Percentiles rank a stretch among this genome's conserved stretches.
Evolutionary conservation across 2,113 vertebrate genomes (phyloP).

Genomic region (Eonycteris spelaea): DNA sequence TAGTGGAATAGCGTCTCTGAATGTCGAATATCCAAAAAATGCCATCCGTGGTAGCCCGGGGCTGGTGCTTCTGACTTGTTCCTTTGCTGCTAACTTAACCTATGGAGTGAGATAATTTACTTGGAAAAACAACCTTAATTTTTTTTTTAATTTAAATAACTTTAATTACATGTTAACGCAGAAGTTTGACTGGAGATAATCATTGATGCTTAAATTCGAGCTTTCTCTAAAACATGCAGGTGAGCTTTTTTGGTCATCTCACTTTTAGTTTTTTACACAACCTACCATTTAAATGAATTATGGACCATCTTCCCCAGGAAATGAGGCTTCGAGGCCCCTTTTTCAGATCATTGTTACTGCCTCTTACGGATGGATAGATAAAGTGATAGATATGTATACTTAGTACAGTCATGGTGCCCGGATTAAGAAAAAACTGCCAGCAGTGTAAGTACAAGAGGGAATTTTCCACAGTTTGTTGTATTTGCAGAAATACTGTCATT

Average conservation of each 20-base stretch:
- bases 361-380: neutral
- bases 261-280: neutral
- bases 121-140: neutral
- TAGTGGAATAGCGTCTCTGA: neutral
- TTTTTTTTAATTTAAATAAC: neutral
- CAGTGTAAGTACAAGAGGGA: neutral
- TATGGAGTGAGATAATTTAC: neutral
- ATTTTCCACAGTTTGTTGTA: neutral
- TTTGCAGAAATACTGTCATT: neutral
- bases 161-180: neutral
- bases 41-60: accelerated
- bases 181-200: neutral
- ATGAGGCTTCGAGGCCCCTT: neutral
- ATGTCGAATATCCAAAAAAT: neutral
- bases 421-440: neutral
- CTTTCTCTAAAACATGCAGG: neutral
- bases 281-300: neutral
- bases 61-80: neutral
- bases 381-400: neutral
- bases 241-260: neutral
- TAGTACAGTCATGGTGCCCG: neutral
- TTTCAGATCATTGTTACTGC: neutral
- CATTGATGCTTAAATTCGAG: neutral
- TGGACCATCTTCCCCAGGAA: neutral
- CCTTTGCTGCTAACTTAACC: neutral